Evolutionary conservation across 2,113 vertebrate genomes (phyloP).

Genomic region (Gymnobelideus leadbeateri): DNA sequence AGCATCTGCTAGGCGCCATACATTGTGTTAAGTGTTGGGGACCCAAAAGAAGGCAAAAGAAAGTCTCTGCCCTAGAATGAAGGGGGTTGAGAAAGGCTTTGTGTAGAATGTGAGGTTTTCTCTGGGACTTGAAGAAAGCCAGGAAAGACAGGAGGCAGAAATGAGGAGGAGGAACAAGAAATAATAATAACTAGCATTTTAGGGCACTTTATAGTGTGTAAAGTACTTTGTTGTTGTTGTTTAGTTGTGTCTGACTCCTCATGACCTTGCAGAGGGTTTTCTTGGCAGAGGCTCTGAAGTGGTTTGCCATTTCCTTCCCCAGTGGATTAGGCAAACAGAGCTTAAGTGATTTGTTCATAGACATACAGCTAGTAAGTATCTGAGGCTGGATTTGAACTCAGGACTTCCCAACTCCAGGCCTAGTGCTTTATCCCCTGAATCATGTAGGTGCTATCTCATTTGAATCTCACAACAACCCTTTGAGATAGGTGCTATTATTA

Average conservation of each 20-base stretch:
- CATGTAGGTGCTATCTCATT: background rate
- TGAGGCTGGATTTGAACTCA: background rate
- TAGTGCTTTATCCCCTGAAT: background rate
- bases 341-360: background rate
- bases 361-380: background rate
- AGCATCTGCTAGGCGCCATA: background rate
- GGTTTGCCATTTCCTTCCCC: background rate
- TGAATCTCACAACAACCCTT: background rate
- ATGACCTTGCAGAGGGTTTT: background rate
- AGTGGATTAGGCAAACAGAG: background rate
- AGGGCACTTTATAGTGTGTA: background rate
- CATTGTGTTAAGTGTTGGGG: background rate
- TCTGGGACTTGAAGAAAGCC: background rate
- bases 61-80: background rate
- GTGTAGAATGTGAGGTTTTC: background rate
- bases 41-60: background rate
- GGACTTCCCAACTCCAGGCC: background rate
- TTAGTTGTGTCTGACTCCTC: background rate
- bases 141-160: background rate
- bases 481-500: background rate
- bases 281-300: background rate
- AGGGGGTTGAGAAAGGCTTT: background rate
- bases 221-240: no score
- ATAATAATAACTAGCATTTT: background rate
- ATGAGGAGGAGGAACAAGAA: background rate